Evolutionary conservation across 1,140 invertebrate genomes (phyloP), one percentile per base, ranked within the genome.

Genomic region (Drosophila nigrodunni): DNA sequence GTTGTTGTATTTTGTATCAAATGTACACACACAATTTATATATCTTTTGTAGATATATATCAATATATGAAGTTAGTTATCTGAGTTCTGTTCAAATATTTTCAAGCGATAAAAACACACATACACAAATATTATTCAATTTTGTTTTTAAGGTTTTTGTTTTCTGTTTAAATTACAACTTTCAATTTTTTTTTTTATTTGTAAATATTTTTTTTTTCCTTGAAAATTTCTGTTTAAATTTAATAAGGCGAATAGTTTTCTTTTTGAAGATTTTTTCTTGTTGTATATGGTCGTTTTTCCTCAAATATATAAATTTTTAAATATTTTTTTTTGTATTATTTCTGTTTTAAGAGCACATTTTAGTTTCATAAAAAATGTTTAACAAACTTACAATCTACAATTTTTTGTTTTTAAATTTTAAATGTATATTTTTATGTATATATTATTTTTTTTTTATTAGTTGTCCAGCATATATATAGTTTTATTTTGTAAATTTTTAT

Each of bases 61-160:
- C 10, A 71, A 75, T 71, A 62, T 73, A 74, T 50, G 58, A 71
- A 49, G 67, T 64, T 57, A 64, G 55, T 47, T 80, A 69, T 77
- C 65, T 71, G 52, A 76, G 18, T 69, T 74, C 10, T 73, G 54
- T 71, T n/a, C 49, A 70, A 62, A 64, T 54, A 62, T 58, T 64
- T 71, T 82, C 68, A 87, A 87, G 82, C 82, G 73, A 72, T 85
- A 54, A 85, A 30, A 78, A 82, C 83, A 87, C 76, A 86, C 78
- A 87, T 79, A 82, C 75, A 83, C 76, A 88, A 80, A 81, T 73
- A 78, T 69, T 67, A 49, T 47, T 46, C 35, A 43, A 55, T 59
- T 35, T 73, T 37, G 7, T 25, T 64, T 60, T 62, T 62, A 46
- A 37, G 25, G 10, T 66, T 50, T 62, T 72, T 47, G 13, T 9